Evolutionary conservation across 2,888 invertebrate species (phyloP).

Genomic region (Folsomia manolachei): DNA sequence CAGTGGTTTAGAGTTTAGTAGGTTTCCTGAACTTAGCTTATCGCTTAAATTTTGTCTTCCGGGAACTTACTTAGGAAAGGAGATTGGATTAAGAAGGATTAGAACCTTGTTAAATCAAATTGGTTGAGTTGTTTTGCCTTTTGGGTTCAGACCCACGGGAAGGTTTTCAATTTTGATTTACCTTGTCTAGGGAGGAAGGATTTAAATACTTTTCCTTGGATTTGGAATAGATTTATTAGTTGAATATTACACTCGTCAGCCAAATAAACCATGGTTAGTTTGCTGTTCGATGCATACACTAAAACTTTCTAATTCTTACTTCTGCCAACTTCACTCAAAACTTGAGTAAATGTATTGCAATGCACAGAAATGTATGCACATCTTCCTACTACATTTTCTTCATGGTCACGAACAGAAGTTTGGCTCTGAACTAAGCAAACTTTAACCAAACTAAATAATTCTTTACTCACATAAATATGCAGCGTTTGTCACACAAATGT

Average conservation of each 20-base stretch:
- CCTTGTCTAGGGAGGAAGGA: not conserved
- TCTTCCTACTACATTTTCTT: not conserved
- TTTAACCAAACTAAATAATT: not conserved
- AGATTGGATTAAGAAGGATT: not conserved
- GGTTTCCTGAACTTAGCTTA: too few species aligned
- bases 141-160: not conserved
- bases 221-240: not conserved
- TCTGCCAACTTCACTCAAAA: not conserved
- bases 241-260: not conserved
- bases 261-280: not conserved
- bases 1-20: not conserved
- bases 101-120: not conserved
- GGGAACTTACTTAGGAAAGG: not conserved
- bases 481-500: not conserved
- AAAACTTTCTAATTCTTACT: not conserved
- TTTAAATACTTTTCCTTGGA: too few species aligned
- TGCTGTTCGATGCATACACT: not conserved
- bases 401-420: not conserved
- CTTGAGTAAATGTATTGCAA: not conserved
- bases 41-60: conserved; percentile 1
- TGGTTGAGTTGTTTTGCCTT: too few species aligned
- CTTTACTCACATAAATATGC: not conserved
- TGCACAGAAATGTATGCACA: too few species aligned
- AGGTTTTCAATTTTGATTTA: not conserved
- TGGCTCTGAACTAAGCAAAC: not conserved